Evolutionary conservation across 2,113 vertebrate genomes (phyloP).

Genomic region (Collichthys lucidus): DNA sequence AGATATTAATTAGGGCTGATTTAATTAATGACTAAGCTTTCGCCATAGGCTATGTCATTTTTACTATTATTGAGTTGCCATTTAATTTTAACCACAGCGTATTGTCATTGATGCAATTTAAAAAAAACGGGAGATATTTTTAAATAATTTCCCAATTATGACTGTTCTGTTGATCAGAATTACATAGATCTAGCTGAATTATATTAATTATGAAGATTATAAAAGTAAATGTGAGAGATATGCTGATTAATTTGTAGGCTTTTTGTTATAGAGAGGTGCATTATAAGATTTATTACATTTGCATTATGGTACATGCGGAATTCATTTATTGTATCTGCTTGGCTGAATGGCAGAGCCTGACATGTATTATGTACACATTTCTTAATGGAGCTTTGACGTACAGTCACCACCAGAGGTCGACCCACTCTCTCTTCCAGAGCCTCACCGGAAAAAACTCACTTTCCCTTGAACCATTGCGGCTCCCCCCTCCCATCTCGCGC

Average conservation of each 20-base stretch:
- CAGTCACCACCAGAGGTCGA: conserved; percentile 28
- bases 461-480: conserved; percentile 79
- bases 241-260: too few species aligned
- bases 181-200: neutral
- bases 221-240: too few species aligned
- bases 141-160: neutral
- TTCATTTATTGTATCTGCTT: neutral
- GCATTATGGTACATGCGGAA: neutral
- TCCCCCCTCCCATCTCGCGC: conserved; percentile 87
- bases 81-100: neutral
- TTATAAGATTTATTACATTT: neutral
- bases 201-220: too few species aligned
- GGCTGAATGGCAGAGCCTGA: neutral
- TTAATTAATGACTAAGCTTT: neutral
- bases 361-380: neutral
- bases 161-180: neutral
- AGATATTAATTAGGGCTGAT: neutral
- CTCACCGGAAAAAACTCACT: conserved; percentile 67
- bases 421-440: neutral
- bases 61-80: neutral
- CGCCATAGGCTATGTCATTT: neutral
- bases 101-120: neutral
- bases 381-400: neutral
- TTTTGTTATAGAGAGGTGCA: neutral
- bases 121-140: neutral